These are phyloP conservation scores for Podabrus alpinus DNA, from an alignment of 2,888 invertebrate species.

Conservation along the genomic window DNA sequence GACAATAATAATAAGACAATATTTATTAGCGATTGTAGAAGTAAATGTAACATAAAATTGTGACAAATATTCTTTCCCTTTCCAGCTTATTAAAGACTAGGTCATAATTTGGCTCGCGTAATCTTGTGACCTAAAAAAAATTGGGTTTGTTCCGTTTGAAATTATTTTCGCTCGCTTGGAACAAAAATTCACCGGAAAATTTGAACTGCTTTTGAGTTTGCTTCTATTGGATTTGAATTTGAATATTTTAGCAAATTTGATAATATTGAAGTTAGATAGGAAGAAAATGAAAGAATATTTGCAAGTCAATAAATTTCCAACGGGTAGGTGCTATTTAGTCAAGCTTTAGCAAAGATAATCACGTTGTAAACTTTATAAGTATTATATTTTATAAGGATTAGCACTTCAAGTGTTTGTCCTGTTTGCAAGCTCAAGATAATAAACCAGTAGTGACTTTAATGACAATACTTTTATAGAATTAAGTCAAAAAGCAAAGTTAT, in stretches of 20 bases:
- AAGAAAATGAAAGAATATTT: slow-evolving; percentile 17
- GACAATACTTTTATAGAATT: slow-evolving; percentile 30
- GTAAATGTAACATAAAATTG: slow-evolving; percentile 14
- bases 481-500: slow-evolving; percentile 27
- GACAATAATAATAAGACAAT: slow-evolving; percentile 28
- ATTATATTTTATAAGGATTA: slow-evolving; percentile 16
- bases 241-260: not conserved
- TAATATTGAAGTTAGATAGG: not conserved
- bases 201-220: not conserved
- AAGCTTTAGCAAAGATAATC: slow-evolving; percentile 51
- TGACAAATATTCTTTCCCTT: slow-evolving; percentile 18
- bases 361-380: slow-evolving; percentile 42
- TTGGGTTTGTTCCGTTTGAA: not conserved
- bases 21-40: slow-evolving; percentile 11
- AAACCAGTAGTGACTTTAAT: slow-evolving; percentile 29
- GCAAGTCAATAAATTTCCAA: slow-evolving; percentile 9
- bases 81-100: not conserved
- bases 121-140: not conserved
- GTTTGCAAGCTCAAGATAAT: slow-evolving; percentile 22
- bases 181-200: not conserved
- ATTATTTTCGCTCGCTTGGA: not conserved
- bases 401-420: slow-evolving; percentile 27
- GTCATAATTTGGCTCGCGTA: not conserved
- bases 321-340: slow-evolving; percentile 44
- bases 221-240: not conserved